Percentiles rank a stretch among this genome's conserved stretches.
Evolutionary conservation across 2,888 invertebrate species (phyloP).

Genomic region (Pyrrhosoma nymphula): DNA sequence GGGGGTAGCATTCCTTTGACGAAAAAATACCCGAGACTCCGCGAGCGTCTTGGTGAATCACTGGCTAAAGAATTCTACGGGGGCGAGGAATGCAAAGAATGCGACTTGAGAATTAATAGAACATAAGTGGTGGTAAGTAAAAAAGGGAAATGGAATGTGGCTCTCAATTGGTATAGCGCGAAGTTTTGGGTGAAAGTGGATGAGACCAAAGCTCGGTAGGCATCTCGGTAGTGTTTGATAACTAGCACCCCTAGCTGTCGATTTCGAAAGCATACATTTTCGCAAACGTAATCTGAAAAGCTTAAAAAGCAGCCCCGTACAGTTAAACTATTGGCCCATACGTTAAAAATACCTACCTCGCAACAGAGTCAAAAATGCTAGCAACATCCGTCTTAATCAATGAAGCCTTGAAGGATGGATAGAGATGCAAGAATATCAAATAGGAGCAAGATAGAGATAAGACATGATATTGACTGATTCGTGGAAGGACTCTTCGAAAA

Average conservation of each 20-base stretch:
- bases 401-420: no score
- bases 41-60: slow-evolving; percentile 17
- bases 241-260: neutral
- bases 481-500: no score
- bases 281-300: no score
- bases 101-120: slow-evolving; percentile 59
- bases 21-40: slow-evolving; percentile 41
- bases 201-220: neutral
- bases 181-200: neutral
- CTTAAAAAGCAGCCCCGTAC: no score
- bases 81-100: slow-evolving; percentile 53
- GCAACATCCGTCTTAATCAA: no score
- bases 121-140: neutral
- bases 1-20: slow-evolving; percentile 27
- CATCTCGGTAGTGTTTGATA: neutral
- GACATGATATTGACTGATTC: no score
- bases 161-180: neutral
- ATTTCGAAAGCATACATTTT: neutral
- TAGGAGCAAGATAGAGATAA: no score
- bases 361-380: no score
- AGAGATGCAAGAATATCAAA: no score
- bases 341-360: no score
- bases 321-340: no score
- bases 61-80: neutral
- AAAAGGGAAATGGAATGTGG: slow-evolving; percentile 15